Evolutionary conservation across 1,140 invertebrate species (phyloP).

Genomic region (Calosoma granatense): DNA sequence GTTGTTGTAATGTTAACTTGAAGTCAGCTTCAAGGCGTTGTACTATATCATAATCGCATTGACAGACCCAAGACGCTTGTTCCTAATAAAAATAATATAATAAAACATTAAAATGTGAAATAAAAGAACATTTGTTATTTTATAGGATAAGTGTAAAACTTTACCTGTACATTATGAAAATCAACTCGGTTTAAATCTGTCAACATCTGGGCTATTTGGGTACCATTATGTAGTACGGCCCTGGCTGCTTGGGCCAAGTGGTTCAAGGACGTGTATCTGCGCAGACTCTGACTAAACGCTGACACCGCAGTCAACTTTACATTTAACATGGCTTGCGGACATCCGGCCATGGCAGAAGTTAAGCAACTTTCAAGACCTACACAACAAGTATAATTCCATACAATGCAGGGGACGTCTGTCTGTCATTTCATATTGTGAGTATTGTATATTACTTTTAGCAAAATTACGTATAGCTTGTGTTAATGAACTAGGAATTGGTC

Average conservation of each 20-base stretch:
- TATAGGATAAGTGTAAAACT: constrained; percentile 15
- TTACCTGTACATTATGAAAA: constrained; percentile 90
- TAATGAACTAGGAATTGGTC: constrained; percentile 86
- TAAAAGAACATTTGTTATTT: background rate
- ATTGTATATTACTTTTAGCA: constrained; percentile 52
- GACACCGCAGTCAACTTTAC: constrained; percentile 79
- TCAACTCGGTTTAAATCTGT: constrained; percentile 94
- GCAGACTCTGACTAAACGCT: constrained; percentile 88
- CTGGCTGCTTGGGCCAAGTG: constrained; percentile 94
- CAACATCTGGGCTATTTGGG: constrained; percentile 95
- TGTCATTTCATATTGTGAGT: background rate
- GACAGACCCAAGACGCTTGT: constrained; percentile 95
- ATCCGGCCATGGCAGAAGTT: constrained; percentile 74
- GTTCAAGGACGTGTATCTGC: constrained; percentile 96
- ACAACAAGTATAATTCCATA: too few species aligned
- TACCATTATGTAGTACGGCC: constrained; percentile 89
- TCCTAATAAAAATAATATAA: constrained; percentile 27
- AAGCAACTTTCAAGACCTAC: constrained; percentile 76
- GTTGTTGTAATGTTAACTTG: constrained; percentile 84
- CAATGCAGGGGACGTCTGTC: background rate
- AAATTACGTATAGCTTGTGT: constrained; percentile 92
- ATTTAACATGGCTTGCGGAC: constrained; percentile 71
- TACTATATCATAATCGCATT: constrained; percentile 82
- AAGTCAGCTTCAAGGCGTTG: constrained; percentile 86
- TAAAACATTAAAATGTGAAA: background rate